Base-by-base conservation (phyloP, 1,140 invertebrate species). In the Teleogryllus occipitalis region DNA sequence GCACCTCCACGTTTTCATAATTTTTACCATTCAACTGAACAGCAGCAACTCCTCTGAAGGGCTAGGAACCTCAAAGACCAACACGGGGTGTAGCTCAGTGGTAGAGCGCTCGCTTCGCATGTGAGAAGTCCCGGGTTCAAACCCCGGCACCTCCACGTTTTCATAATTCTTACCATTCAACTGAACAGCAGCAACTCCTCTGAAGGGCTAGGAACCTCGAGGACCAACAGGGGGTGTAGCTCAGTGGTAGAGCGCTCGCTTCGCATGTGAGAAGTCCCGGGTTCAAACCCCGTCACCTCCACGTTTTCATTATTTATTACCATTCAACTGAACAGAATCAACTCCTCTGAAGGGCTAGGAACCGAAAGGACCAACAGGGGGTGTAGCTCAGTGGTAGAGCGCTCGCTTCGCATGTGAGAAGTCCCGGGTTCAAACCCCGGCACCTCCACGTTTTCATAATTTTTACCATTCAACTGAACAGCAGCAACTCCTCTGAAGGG, bases 331-430 rank as follows among this genome's bases (percentile, higher is more conserved):
- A n/a, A n/a, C n/a, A n/a, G n/a, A n/a, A n/a, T n/a, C n/a, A n/a
- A n/a, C n/a, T n/a, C n/a, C n/a, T n/a, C n/a, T n/a, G n/a, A n/a
- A n/a, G n/a, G n/a, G n/a, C n/a, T n/a, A n/a, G n/a, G n/a, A n/a
- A n/a, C n/a, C n/a, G n/a, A n/a, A n/a, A n/a, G n/a, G n/a, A n/a
- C n/a, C n/a, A n/a, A n/a, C n/a, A 1, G 88, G 88, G 88, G 88
- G 85, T 88, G 88, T 89, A 88, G 87, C 88, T 88, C 88, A 89
- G 88, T 88, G 88, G 88, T 89, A 89, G 88, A 88, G 90, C 90
- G 90, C 90, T 90, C 90, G 90, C 90, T 91, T 91, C 89, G 90
- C 90, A 91, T 91, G 90, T 89, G 90, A 90, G 90, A 91, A 89
- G 90, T 87, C 90, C 90, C 87, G 90, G 90, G 90, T 91, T 91